Conservation (phyloP, 1,140 invertebrate genomes). For the Metopolophium dirhodum region DNA sequence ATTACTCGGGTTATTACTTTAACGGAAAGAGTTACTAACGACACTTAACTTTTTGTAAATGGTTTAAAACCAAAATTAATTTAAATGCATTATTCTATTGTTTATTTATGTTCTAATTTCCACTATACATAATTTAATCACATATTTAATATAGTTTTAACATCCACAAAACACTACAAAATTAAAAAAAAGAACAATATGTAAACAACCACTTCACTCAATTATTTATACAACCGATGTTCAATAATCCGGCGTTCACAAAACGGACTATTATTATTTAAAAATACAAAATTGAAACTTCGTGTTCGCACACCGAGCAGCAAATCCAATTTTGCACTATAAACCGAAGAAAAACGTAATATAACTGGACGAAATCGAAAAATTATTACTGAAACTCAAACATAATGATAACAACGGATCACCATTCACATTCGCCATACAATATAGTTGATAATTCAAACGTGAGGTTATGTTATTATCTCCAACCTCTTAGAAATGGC, state of each 20-base stretch:
- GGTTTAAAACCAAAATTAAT: neutral
- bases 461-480: conserved; percentile 20
- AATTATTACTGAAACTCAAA: conserved; percentile 24
- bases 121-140: neutral
- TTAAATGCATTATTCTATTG: neutral
- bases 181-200: neutral
- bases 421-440: neutral
- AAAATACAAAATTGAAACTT: neutral
- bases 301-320: neutral
- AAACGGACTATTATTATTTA: neutral
- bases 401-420: conserved; percentile 53
- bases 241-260: neutral
- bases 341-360: neutral
- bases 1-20: neutral
- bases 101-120: neutral
- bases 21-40: neutral
- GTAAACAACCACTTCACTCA: neutral
- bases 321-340: neutral
- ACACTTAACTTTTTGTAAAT: neutral
- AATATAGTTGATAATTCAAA: conserved; percentile 8
- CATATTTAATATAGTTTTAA: neutral
- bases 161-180: neutral
- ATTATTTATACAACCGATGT: neutral
- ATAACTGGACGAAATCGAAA: neutral
- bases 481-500: conserved; percentile 26